Evolutionary conservation across 2,888 invertebrate species (phyloP).

Genomic region (Drosophila mimetica): DNA sequence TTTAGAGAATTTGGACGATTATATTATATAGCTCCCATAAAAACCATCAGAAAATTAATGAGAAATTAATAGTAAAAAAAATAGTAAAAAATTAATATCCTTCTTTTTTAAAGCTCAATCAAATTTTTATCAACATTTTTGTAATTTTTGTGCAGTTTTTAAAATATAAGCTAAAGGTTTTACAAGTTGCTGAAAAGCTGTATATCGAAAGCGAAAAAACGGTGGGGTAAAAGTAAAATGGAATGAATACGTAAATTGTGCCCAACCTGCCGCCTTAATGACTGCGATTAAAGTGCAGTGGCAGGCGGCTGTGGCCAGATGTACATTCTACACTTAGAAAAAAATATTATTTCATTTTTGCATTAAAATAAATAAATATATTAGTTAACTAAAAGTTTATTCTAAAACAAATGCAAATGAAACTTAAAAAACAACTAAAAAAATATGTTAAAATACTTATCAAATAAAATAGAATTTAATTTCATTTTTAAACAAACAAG

Average conservation of each 20-base stretch:
- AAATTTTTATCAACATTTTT: neutral
- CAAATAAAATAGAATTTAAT: too few relatives aligned
- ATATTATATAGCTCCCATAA: too few relatives aligned
- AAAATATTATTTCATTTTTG: too few relatives aligned
- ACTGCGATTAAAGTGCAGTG: slow-evolving; percentile 72
- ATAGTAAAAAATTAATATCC: too few relatives aligned
- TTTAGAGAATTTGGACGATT: too few relatives aligned
- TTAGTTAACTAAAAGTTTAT: too few relatives aligned
- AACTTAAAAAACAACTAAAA: too few relatives aligned
- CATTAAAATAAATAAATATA: neutral
- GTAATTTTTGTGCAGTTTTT: neutral
- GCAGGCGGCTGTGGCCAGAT: slow-evolving; percentile 6
- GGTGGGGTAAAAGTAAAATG: slow-evolving; percentile 30
- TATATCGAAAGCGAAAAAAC: slow-evolving; percentile 2
- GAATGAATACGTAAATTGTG: slow-evolving; percentile 68
- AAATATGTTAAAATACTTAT: too few relatives aligned
- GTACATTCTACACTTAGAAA: slow-evolving; percentile 7
- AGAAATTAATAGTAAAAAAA: too few relatives aligned
- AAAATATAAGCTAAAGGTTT: neutral
- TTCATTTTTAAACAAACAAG: neutral
- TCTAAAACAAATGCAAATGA: too few relatives aligned
- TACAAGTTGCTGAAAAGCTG: slow-evolving; percentile 21
- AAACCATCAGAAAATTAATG: too few relatives aligned
- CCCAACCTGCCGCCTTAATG: slow-evolving; percentile 74
- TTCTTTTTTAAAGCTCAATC: too few relatives aligned